Conservation (phyloP, 2,797 vertebrate species). For the Poeciliopsis infans region DNA sequence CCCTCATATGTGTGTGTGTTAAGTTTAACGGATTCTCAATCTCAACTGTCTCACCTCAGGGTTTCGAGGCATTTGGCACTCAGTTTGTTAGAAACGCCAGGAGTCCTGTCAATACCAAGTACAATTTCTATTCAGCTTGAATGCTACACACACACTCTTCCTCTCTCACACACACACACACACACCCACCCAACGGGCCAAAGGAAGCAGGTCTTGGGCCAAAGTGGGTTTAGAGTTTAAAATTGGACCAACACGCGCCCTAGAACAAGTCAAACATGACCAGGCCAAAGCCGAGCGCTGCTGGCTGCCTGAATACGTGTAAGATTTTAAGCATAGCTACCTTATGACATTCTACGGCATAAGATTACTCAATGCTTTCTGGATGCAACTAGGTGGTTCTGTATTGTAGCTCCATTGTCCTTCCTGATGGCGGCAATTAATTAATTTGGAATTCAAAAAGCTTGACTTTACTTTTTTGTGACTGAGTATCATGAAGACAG, state of each 20-base stretch:
- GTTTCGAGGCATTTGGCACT: conserved; percentile 51
- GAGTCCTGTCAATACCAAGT: conserved; percentile 54
- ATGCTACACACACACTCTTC: background rate
- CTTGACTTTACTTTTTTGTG: background rate
- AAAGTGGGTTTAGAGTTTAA: conserved; percentile 56
- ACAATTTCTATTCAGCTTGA: conserved; percentile 48
- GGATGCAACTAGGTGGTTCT: background rate
- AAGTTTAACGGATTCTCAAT: conserved; percentile 42
- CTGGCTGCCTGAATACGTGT: conserved; percentile 30
- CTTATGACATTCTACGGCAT: conserved; percentile 15
- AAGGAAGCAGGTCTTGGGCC: conserved; percentile 42
- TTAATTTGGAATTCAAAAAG: background rate
- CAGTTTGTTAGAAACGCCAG: conserved; percentile 45
- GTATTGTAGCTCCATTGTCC: background rate
- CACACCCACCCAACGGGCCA: conserved; percentile 15
- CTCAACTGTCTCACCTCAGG: conserved; percentile 54
- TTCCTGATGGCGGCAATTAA: background rate
- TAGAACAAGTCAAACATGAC: conserved; percentile 55
- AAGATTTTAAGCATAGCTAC: conserved; percentile 23
- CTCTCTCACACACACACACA: background rate
- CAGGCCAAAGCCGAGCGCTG: conserved; percentile 53
- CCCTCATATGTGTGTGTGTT: conserved; percentile 13
- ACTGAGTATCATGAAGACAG: background rate
- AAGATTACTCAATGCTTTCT: conserved; percentile 22
- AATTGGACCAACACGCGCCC: conserved; percentile 40